A percentile compares a stretch with the other conserved stretches of the same genome.
phyloP scores from a whole-genome alignment of 2,888 invertebrate species.

The Callyntrura guangdongensis region DNA sequence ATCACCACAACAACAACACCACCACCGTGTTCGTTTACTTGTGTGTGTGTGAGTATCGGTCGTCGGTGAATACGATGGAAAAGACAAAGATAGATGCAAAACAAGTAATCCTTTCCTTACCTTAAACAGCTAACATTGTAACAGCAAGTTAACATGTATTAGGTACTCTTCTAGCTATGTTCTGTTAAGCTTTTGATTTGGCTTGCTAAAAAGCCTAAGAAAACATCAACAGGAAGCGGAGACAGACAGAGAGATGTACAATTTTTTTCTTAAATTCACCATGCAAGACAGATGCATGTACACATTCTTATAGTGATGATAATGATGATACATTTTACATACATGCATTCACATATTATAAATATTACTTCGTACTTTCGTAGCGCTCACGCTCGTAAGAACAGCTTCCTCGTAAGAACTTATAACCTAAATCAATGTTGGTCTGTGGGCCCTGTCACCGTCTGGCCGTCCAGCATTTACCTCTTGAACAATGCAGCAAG shows the following conservation, averaged over 20 bases:
- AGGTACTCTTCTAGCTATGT: not conserved
- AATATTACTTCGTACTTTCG: too few relatives aligned
- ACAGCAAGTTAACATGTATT: not conserved
- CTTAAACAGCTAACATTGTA: not conserved
- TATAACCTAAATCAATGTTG: too few relatives aligned
- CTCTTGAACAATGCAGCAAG: too few relatives aligned
- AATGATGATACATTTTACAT: not conserved
- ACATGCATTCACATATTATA: not conserved
- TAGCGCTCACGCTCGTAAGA: not conserved
- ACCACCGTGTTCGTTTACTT: not conserved
- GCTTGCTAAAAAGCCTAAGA: constrained; percentile 50
- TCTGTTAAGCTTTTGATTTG: not conserved
- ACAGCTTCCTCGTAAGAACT: not conserved
- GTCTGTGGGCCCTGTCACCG: too few relatives aligned
- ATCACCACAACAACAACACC: constrained; percentile 13
- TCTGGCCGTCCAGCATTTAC: too few relatives aligned
- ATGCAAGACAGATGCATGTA: not conserved
- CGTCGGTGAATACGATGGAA: not conserved
- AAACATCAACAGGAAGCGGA: constrained; percentile 66
- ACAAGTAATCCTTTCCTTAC: constrained; percentile 14
- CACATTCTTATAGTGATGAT: too few relatives aligned
- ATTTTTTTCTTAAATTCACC: not conserved
- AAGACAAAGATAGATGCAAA: constrained; percentile 3
- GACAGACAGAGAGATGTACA: constrained; percentile 30
- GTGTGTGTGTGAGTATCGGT: not conserved